Conservation (phyloP, 1,140 invertebrate genomes). For the Microplitis demolitor region DNA sequence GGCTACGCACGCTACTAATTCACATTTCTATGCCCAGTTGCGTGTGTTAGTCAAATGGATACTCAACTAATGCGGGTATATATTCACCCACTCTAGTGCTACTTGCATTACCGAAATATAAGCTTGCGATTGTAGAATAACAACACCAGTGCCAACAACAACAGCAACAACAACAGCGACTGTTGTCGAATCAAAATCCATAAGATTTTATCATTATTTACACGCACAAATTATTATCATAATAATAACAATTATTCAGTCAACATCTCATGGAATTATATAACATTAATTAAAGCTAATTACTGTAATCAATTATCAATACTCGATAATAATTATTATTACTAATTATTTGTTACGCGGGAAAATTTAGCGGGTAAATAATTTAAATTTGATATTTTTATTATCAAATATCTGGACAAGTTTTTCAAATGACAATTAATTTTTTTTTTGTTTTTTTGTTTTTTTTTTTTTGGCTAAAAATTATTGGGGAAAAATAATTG, state of each 20-base stretch:
- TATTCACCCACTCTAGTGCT: not conserved
- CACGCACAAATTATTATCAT: constrained; percentile 7
- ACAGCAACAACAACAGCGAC: not conserved
- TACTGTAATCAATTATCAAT: no score
- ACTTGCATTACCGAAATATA: not conserved
- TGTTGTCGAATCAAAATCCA: not conserved
- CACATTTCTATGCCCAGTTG: not conserved
- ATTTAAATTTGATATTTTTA: no score
- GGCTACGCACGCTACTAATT: constrained; percentile 13
- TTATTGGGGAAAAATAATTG: not conserved
- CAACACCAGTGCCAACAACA: not conserved
- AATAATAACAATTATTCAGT: not conserved
- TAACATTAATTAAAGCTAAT: no score
- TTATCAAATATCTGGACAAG: no score
- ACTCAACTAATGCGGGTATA: constrained; percentile 8
- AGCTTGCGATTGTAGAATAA: not conserved
- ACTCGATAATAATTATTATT: no score
- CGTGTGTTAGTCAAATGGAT: constrained; percentile 14
- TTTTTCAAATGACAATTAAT: not conserved
- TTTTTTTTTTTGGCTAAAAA: not conserved
- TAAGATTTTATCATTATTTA: not conserved
- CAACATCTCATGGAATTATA: not conserved
- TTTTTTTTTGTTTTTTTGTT: not conserved
- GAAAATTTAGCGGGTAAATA: no score
- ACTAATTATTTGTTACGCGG: no score